These are phyloP conservation scores for Apaloderma vittatum DNA, from an alignment of 2,113 vertebrate species.

Conservation along the genomic window DNA sequence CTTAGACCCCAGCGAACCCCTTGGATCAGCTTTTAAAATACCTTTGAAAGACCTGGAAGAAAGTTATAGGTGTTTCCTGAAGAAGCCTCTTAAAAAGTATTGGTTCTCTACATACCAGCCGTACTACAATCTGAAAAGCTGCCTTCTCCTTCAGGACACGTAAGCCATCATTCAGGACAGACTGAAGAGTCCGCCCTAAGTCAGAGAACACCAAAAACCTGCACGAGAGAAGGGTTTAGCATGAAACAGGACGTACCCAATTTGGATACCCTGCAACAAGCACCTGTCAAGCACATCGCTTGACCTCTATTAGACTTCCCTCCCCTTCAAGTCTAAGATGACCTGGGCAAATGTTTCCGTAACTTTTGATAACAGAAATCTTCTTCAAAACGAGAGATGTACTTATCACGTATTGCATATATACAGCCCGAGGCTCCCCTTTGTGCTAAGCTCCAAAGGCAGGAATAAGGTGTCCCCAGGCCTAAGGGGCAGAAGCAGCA, in stretches of 20 bases:
- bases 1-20: background rate
- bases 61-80: background rate
- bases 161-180: constrained; percentile 72
- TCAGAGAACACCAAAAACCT: constrained; percentile 92
- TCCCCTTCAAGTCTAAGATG: background rate
- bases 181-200: constrained; percentile 88
- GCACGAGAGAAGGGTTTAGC: background rate
- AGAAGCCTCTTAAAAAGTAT: background rate
- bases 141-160: constrained; percentile 76
- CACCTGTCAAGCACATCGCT: fast-evolving
- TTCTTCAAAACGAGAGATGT: background rate
- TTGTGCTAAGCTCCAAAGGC: background rate
- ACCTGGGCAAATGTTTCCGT: background rate
- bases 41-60: background rate
- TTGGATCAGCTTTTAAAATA: background rate
- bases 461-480: background rate
- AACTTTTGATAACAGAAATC: background rate
- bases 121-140: constrained; percentile 85
- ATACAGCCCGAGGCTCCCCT: background rate
- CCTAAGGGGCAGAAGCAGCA: background rate
- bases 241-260: background rate
- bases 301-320: background rate
- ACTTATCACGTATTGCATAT: background rate
- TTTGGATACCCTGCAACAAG: background rate
- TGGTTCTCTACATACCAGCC: constrained; percentile 81